Percentiles rank a stretch among this genome's conserved stretches.
phyloP scores from a whole-genome alignment of 2,113 vertebrate species.

The Vanacampus margaritifer region DNA sequence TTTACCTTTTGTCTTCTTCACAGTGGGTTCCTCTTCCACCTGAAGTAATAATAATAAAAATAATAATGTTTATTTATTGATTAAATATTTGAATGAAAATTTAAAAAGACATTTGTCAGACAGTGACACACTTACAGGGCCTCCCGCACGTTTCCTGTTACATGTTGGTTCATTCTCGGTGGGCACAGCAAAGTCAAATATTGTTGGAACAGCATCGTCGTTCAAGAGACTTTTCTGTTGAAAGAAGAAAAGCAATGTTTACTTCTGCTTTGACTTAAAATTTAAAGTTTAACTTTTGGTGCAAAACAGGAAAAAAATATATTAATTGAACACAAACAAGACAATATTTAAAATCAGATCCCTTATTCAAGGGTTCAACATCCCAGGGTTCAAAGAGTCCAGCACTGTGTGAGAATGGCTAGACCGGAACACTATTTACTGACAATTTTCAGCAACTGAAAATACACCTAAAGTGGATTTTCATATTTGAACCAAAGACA shows the following conservation, averaged over 20 bases:
- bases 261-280: too few relatives aligned
- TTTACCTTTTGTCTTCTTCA: conserved; percentile 89
- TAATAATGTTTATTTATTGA: conserved; percentile 14
- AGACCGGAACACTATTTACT: too few relatives aligned
- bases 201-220: conserved; percentile 92
- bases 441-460: too few relatives aligned
- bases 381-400: too few relatives aligned
- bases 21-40: conserved; percentile 85
- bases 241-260: conserved; percentile 4
- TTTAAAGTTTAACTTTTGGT: too few relatives aligned
- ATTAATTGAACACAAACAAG: too few relatives aligned
- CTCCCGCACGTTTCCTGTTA: conserved; percentile 87
- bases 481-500: too few relatives aligned
- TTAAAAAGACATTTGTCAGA: neutral
- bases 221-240: conserved; percentile 81
- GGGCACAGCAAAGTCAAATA: conserved; percentile 86
- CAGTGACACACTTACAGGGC: conserved; percentile 75
- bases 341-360: too few relatives aligned
- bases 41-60: conserved; percentile 44
- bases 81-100: neutral
- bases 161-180: conserved; percentile 81
- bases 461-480: too few relatives aligned
- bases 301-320: too few relatives aligned
- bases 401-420: too few relatives aligned
- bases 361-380: too few relatives aligned